Percentiles rank a stretch among this genome's conserved stretches.
These are phyloP conservation scores for Todiramphus chloris DNA, from an alignment of 2,113 vertebrate species.

Conservation along the genomic window DNA sequence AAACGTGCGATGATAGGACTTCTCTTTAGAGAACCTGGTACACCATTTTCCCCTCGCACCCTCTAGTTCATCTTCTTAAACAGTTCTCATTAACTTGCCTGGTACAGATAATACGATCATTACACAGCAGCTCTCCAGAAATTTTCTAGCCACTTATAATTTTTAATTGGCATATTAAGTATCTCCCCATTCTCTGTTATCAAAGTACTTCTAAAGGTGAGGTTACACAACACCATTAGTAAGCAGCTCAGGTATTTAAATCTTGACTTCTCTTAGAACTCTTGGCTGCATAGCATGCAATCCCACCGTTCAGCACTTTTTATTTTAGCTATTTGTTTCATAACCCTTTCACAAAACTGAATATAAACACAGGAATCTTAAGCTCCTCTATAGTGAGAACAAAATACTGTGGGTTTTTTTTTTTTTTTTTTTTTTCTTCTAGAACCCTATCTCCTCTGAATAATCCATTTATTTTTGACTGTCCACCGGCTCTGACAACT, in stretches of 20 bases:
- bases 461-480: neutral
- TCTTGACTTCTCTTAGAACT: neutral
- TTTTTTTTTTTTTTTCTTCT: neutral
- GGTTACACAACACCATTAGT: neutral
- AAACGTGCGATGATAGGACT: neutral
- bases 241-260: neutral
- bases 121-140: neutral
- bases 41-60: neutral
- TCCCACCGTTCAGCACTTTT: rapidly evolving
- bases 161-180: neutral
- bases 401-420: neutral
- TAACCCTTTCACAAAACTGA: neutral
- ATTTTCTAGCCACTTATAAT: neutral
- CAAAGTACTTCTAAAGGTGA: neutral
- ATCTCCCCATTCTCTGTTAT: neutral
- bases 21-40: neutral
- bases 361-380: neutral
- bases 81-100: neutral
- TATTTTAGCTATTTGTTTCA: neutral
- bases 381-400: neutral
- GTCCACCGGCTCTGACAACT: neutral
- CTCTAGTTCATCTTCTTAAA: neutral
- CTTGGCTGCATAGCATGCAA: neutral
- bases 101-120: neutral
- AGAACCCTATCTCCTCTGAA: neutral